Percentiles rank a stretch among this genome's conserved stretches.
These are phyloP conservation scores for Sebastes trivittatus DNA, from an alignment of 2,797 vertebrate genomes.

Conservation along the genomic window DNA sequence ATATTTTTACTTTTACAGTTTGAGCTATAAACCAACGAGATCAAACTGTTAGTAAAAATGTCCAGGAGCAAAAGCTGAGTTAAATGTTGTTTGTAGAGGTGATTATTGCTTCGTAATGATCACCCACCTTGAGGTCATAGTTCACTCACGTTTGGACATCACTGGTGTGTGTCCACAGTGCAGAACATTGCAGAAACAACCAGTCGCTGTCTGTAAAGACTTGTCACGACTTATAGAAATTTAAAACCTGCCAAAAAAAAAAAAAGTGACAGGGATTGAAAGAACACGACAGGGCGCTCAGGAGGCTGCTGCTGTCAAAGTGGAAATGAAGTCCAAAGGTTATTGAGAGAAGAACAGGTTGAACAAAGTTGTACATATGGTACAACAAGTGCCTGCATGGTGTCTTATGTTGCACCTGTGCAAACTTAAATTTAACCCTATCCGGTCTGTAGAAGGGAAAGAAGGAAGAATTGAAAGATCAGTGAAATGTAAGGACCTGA, in stretches of 20 bases:
- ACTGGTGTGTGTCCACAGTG: slow-evolving; percentile 29
- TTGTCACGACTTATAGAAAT: slow-evolving; percentile 28
- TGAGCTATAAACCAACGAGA: not conserved
- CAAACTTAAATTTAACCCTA: slow-evolving; percentile 47
- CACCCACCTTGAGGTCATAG: slow-evolving; percentile 49
- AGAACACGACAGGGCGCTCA: slow-evolving; percentile 5
- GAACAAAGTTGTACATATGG: slow-evolving; percentile 36
- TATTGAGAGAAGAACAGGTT: slow-evolving; percentile 48
- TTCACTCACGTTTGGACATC: slow-evolving; percentile 49
- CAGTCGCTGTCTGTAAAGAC: slow-evolving; percentile 16
- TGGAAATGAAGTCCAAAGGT: slow-evolving; percentile 72
- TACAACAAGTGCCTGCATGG: slow-evolving; percentile 63
- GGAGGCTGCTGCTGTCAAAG: slow-evolving; percentile 45
- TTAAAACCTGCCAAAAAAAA: slow-evolving; percentile 13
- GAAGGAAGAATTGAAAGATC: not conserved
- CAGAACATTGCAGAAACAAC: slow-evolving; percentile 20
- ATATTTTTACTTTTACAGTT: not conserved
- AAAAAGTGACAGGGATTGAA: not conserved
- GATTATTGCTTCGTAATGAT: slow-evolving; percentile 19
- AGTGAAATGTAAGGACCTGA: slow-evolving; percentile 14
- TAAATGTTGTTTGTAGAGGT: not conserved
- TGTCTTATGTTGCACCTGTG: slow-evolving; percentile 73
- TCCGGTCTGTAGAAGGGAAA: not conserved
- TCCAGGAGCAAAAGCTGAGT: not conserved
- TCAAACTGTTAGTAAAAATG: not conserved